These are phyloP conservation scores for Crocodylus rhombifer DNA, from an alignment of 2,797 vertebrate species.

Conservation along the genomic window DNA sequence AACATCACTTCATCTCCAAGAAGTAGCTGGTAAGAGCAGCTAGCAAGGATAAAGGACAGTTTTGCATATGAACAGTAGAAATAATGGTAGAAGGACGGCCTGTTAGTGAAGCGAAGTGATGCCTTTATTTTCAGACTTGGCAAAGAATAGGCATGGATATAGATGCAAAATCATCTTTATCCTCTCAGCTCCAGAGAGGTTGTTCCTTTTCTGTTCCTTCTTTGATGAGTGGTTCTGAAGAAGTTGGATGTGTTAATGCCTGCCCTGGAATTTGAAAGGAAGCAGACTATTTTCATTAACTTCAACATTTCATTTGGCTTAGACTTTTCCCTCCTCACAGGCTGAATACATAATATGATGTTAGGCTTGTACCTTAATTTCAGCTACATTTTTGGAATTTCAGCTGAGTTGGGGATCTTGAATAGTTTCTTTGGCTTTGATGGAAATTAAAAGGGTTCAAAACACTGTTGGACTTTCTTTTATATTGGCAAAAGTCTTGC, in stretches of 20 bases:
- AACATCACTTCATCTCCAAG: not conserved
- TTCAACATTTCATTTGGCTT: not conserved
- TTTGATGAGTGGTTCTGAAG: not conserved
- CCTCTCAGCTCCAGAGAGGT: not conserved
- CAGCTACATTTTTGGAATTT: not conserved
- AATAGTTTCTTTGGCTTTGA: not conserved
- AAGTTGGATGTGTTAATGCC: not conserved
- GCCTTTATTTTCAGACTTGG: not conserved
- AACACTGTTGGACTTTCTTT: not conserved
- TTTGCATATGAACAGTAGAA: fast-evolving
- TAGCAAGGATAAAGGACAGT: not conserved
- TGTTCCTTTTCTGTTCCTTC: not conserved
- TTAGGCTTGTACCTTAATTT: not conserved
- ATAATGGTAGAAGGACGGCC: not conserved
- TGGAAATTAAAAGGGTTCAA: not conserved
- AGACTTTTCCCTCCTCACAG: not conserved
- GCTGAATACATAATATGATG: not conserved
- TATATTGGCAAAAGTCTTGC: not conserved
- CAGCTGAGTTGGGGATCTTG: not conserved
- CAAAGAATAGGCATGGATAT: not conserved
- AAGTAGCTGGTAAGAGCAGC: not conserved
- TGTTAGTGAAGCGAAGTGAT: not conserved
- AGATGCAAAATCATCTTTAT: not conserved
- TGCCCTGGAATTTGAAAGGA: not conserved
- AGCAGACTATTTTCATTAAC: not conserved